phyloP scores from a whole-genome alignment of 2,888 invertebrate genomes.

The Cryptus viduatorius region DNA sequence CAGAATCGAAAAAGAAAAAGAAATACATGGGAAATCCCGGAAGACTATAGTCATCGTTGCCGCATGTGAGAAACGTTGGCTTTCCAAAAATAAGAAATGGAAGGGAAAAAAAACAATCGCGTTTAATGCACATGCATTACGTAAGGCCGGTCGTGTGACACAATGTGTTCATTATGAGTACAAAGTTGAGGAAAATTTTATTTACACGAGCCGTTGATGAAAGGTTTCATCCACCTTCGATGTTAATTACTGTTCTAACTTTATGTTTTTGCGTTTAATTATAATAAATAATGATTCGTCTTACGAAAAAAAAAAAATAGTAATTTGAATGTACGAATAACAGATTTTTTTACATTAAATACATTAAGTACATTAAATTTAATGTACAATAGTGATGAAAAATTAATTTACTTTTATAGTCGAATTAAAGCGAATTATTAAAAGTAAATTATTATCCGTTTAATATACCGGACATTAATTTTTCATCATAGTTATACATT shows the following conservation, averaged over 20 bases:
- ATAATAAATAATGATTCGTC: neutral
- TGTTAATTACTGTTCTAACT: no score
- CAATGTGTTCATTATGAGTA: neutral
- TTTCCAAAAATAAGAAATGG: constrained; percentile 31
- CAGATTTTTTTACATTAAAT: no score
- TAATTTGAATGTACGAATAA: neutral
- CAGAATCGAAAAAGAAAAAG: constrained; percentile 6
- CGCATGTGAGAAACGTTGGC: constrained; percentile 33
- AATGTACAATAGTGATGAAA: no score
- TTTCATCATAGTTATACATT: no score
- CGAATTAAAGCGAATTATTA: no score
- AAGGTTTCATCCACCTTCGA: no score
- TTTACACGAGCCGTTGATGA: no score
- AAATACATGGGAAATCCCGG: constrained; percentile 37
- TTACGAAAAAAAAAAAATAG: neutral
- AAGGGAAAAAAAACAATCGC: neutral
- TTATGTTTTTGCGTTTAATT: no score
- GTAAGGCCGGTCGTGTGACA: neutral
- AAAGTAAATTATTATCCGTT: no score
- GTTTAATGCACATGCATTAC: neutral
- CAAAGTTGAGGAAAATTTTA: neutral
- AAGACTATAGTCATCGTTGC: constrained; percentile 19
- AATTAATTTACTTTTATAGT: no score
- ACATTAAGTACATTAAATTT: no score
- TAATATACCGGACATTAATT: no score